A percentile compares a stretch with the other conserved stretches of the same genome.
Conservation (phyloP, 2,113 vertebrate genomes). For the Lepus americanus region DNA sequence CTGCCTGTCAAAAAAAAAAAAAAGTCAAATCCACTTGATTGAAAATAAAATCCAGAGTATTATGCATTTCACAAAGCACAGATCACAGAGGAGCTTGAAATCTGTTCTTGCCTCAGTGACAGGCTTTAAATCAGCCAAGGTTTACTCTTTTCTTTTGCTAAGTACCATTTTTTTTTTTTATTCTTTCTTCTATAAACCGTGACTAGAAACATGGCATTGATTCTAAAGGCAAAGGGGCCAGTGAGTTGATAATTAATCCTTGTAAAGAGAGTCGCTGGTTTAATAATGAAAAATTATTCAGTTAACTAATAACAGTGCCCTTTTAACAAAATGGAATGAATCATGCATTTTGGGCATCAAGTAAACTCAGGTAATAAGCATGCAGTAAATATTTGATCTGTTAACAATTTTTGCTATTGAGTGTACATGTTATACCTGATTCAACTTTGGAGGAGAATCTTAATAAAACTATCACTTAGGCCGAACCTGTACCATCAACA, state of each 20-base stretch:
- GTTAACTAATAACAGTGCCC: not conserved
- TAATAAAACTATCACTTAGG: not conserved
- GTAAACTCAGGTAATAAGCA: not conserved
- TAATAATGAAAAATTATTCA: constrained; percentile 34
- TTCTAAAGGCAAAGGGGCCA: not conserved
- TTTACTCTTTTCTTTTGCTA: constrained; percentile 20
- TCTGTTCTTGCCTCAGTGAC: not conserved
- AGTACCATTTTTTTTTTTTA: not conserved
- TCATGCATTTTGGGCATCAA: constrained; percentile 12
- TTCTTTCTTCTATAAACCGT: not conserved
- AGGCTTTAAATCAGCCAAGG: not conserved
- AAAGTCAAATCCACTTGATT: not conserved
- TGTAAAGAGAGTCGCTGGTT: not conserved
- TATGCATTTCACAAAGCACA: not conserved
- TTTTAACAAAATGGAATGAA: constrained; percentile 37
- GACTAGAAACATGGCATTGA: constrained; percentile 8
- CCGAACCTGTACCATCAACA: not conserved
- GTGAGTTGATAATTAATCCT: constrained; percentile 1
- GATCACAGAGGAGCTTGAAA: not conserved
- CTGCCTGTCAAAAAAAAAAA: no score
- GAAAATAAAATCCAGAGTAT: constrained; percentile 20
- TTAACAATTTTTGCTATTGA: not conserved
- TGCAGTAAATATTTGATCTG: not conserved
- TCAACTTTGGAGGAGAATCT: not conserved
- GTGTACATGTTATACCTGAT: not conserved